A percentile compares a stretch with the other conserved stretches of the same genome.
These are phyloP conservation scores for Lanius collurio DNA, from an alignment of 2,113 vertebrate genomes.

Conservation along the genomic window DNA sequence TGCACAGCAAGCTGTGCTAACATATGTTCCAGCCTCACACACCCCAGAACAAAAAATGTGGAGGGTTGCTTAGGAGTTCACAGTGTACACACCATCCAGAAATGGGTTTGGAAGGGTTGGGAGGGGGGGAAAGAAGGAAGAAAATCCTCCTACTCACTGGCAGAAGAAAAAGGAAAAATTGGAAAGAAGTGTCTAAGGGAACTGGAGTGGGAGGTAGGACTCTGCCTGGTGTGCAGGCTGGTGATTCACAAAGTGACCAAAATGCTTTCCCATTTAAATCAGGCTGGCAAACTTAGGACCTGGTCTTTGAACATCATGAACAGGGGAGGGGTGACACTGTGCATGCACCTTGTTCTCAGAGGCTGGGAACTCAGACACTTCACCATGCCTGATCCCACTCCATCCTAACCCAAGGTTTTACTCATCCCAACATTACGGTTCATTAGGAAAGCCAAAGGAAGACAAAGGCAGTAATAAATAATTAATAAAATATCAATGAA, in stretches of 20 bases:
- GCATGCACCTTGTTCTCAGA: fast-evolving
- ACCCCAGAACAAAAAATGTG: neutral
- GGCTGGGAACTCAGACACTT: neutral
- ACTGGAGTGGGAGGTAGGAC: conserved; percentile 17
- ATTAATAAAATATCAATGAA: neutral
- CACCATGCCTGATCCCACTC: neutral
- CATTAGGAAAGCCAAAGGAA: neutral
- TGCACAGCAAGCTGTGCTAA: neutral
- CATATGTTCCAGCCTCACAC: neutral
- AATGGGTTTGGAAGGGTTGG: neutral
- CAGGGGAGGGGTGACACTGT: neutral
- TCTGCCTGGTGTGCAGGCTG: neutral
- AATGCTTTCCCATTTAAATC: neutral
- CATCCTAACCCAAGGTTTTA: neutral
- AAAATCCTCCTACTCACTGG: neutral
- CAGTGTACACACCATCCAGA: neutral
- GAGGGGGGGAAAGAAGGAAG: neutral
- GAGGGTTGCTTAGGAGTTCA: neutral
- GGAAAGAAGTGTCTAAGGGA: neutral
- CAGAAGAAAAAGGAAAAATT: neutral
- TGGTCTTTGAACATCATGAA: neutral
- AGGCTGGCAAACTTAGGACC: neutral
- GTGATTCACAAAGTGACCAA: conserved; percentile 2
- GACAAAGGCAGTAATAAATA: neutral
- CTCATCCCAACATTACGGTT: neutral